Base-by-base conservation (phyloP, 1,140 invertebrate genomes). In the Diabrotica virgifera region DNA sequence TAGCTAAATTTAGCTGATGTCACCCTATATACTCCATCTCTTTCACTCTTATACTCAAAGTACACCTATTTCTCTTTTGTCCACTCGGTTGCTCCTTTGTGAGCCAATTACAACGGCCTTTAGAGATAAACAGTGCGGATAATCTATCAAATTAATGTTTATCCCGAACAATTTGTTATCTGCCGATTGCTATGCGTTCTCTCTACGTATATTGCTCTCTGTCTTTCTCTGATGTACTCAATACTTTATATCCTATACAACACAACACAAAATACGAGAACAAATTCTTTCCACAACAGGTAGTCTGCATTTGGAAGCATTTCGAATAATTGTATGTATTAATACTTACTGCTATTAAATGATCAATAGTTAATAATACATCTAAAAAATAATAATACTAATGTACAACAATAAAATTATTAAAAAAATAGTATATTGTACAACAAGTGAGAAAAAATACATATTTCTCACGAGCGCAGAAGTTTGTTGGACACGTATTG, bases 81-180 rank as follows among this genome's bases (percentile, higher is more conserved):
- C 40, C 56, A 56, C 52, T 60, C 62, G 62, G 59, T 66, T 46
- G 40, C 59, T 62, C 66, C 68, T 72, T 72, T 72, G 70, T 70
- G 63, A 70, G 72, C 69, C 71, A 72, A 72, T 74, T 72, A 74
- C 64, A 64, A 62, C 63, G 70, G 65, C 73, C 70, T 74, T 74
- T 73, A 63, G 71, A 72, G 73, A 76, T 76, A 76, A 76, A 74
- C 74, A 76, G 74, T 66, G 73, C 69, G 74, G 73, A 76, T 76
- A 76, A 76, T 76, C 74, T 76, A 76, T 74, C 73, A 73, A 73
- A 76, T 76, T 76, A 76, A 68, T 73, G 70, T 73, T 73, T 71
- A 69, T 73, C 67, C 70, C 56, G 70, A 68, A 67, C 80, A 79
- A 61, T 70, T 70, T 70, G 66, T 68, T 68, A 67, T 68, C 66